Evolutionary conservation across 2,888 invertebrate genomes (phyloP).

Genomic region (Synergus umbraculus): DNA sequence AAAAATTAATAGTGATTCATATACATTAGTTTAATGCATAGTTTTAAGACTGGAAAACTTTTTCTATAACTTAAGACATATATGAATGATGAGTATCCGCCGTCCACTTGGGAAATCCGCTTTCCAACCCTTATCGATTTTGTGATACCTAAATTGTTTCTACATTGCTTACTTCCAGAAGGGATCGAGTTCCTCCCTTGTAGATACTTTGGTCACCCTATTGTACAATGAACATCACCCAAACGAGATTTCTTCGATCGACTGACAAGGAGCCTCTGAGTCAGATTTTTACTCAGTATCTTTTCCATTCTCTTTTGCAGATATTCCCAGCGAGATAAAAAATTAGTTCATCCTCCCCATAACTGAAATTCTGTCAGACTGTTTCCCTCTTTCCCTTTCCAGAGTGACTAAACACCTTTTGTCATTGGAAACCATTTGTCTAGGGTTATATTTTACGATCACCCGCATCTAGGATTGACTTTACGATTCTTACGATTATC

Average conservation of each 20-base stretch:
- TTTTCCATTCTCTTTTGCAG: background rate
- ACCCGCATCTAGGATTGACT: conserved; percentile 1
- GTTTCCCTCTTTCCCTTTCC: background rate
- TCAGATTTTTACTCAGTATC: background rate
- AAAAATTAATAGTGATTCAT: too few species aligned
- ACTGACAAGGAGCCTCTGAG: conserved; percentile 7
- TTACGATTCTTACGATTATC: background rate
- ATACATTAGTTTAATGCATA: too few species aligned
- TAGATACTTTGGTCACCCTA: background rate
- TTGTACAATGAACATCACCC: conserved; percentile 2
- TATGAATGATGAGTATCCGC: too few species aligned
- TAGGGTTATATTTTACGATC: background rate
- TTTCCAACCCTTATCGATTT: background rate
- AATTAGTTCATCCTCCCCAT: conserved; percentile 1
- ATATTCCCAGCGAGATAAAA: background rate
- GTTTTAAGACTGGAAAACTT: too few species aligned
- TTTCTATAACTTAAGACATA: too few species aligned
- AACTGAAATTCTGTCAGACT: background rate
- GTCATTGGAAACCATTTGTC: background rate
- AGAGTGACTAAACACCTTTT: conserved; percentile 7
- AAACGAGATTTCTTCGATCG: conserved; percentile 7
- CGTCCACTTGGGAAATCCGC: too few species aligned
- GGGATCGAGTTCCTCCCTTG: conserved; percentile 3
- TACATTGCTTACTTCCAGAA: conserved; percentile 4
- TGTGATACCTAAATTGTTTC: conserved; percentile 3